Conservation (phyloP, 2,113 vertebrate species). For the Boulengeromyrus knoepffleri region DNA sequence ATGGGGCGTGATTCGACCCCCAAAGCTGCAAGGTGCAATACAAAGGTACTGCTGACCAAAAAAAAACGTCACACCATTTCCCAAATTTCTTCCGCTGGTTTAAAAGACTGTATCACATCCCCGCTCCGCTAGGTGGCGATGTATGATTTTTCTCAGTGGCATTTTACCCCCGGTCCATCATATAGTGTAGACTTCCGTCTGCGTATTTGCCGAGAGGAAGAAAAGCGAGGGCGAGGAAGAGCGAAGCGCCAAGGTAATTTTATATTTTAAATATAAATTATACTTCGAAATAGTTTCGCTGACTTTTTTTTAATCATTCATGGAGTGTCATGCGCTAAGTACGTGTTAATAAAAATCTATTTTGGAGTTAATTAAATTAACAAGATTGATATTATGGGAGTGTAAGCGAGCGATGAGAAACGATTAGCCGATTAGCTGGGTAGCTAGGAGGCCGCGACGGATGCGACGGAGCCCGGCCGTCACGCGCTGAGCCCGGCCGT, state of each 20-base stretch:
- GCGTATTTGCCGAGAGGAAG: background rate
- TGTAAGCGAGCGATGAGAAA: background rate
- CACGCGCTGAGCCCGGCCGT: background rate
- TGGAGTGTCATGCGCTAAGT: background rate
- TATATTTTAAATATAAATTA: background rate
- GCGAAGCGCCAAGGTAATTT: constrained; percentile 3
- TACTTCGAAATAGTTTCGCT: background rate
- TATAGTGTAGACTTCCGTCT: background rate
- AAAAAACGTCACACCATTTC: background rate
- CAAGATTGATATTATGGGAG: background rate
- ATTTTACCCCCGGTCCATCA: background rate
- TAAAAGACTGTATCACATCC: background rate
- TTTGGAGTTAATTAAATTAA: background rate
- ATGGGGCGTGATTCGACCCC: background rate
- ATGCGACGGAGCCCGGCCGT: background rate
- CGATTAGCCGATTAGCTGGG: background rate
- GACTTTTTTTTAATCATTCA: background rate
- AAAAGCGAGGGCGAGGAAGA: constrained; percentile 13
- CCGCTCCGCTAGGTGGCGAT: background rate
- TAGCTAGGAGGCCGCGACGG: background rate
- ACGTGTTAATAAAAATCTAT: background rate
- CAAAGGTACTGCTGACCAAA: background rate
- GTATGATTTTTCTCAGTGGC: background rate
- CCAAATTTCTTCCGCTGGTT: background rate
- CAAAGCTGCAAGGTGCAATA: background rate